Evolutionary conservation across 2,888 invertebrate species (phyloP), one percentile per base, ranked within the genome.

Genomic region (Anodontia alba): DNA sequence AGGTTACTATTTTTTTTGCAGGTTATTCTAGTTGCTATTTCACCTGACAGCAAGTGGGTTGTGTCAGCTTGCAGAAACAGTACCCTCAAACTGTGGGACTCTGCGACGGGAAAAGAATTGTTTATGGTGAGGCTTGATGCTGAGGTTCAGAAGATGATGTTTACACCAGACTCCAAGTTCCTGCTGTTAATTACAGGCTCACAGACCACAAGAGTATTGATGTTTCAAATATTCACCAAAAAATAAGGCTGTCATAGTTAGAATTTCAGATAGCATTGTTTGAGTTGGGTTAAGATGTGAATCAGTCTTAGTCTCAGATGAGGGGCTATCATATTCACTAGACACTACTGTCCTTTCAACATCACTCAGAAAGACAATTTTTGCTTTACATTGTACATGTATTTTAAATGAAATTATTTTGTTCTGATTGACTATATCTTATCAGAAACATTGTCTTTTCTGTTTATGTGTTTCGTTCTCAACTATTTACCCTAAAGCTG

Each of bases 41-140:
- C 90, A 10, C 86, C 87, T 23, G 79, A 91, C 81, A 83, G 74
- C 29, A 76, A 84, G 36, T 89, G 88, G 86, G 88, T 90, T 20
- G 85, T 83, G 2, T 90, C 91, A 0, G 74, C 83, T 1, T 90
- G 90, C 72, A 73, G 71, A 20, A 84, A 87, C 62, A 87, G 86
- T 46, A 69, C 82, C 8, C 70, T 92, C 26, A 92, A 90, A 57
- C 77, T 92, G 10, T 92, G 92, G 92, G 84, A 88, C 15, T 73
- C 85, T 0, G 43, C 69, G 1, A 78, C 86, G 2, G 90, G 85
- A 0, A 67, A 57, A 54, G 90, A 90, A 49, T 72, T 87, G 36
- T 90, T 90, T 76, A 86, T 83, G n/a, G 69, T 88, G 10, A 78
- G 86, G 26, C 81, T 90, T 0, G 86, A 87, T 26, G 74, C 80